phyloP scores from a whole-genome alignment of 1,140 invertebrate genomes.

The Drosophila yakuba region DNA sequence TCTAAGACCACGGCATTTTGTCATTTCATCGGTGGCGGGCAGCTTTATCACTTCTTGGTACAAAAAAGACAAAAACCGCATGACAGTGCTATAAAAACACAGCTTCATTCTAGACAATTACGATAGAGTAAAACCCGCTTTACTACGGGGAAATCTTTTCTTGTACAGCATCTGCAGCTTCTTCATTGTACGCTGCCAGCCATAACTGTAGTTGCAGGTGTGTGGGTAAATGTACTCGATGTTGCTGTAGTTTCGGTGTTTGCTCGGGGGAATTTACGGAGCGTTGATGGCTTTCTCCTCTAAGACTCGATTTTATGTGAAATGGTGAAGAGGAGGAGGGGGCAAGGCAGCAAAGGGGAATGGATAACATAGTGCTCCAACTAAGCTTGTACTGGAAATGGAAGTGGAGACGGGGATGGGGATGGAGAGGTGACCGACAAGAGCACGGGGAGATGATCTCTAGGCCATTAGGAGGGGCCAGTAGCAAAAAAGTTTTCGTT shows the following conservation, averaged over 20 bases:
- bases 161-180: constrained; percentile 49
- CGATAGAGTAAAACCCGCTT: constrained; percentile 46
- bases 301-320: constrained; percentile 24
- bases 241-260: constrained; percentile 57
- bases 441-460: constrained; percentile 41
- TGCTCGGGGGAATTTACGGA: constrained; percentile 62
- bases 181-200: constrained; percentile 8
- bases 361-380: constrained; percentile 26
- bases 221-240: constrained; percentile 14
- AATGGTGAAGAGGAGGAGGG: neutral
- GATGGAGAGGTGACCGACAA: neutral
- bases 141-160: constrained; percentile 70
- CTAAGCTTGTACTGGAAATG: neutral
- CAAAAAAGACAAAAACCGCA: constrained; percentile 20
- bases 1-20: constrained; percentile 37
- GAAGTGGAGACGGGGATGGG: neutral
- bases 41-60: constrained; percentile 27
- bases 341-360: neutral
- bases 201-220: constrained; percentile 57
- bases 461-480: constrained; percentile 65
- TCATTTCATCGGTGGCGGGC: constrained; percentile 37
- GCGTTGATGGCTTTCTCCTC: constrained; percentile 76
- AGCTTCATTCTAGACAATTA: constrained; percentile 48
- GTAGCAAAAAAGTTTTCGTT: constrained; percentile 62
- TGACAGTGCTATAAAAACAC: constrained; percentile 43